Percentiles rank a stretch among this genome's conserved stretches.
Evolutionary conservation across 1,140 invertebrate genomes (phyloP).

Genomic region (Bilobella aurantiaca): DNA sequence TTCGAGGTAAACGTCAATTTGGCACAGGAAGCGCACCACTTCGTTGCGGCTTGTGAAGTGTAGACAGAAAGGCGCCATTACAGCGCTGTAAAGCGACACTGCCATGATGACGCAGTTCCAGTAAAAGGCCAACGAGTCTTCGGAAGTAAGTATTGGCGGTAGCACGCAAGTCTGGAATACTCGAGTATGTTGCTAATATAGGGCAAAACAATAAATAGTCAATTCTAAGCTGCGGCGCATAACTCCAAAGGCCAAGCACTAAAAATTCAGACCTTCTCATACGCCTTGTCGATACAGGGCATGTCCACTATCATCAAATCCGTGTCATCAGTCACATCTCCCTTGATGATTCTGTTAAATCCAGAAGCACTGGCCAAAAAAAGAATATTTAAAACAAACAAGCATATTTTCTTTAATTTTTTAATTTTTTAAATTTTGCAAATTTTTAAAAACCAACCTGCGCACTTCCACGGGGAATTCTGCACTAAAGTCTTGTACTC

Average conservation of each 20-base stretch:
- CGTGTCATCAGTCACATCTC: conserved; percentile 19
- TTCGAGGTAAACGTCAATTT: background rate
- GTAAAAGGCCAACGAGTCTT: conserved; percentile 9
- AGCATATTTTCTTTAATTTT: no score
- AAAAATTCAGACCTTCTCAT: conserved; percentile 12
- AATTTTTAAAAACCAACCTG: background rate
- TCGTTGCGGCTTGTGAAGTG: conserved; percentile 14
- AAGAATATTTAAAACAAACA: conserved; percentile 5
- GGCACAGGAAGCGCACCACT: conserved; percentile 1
- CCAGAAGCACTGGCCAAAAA: conserved; percentile 14
- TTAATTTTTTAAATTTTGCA: background rate
- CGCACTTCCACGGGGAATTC: background rate
- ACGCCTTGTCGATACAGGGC: conserved; percentile 3
- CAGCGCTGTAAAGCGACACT: background rate
- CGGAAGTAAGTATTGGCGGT: conserved; percentile 18
- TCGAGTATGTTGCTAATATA: background rate
- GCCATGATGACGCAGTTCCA: conserved; percentile 22
- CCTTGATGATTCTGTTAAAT: conserved; percentile 7
- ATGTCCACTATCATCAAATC: conserved; percentile 17
- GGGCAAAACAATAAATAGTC: background rate
- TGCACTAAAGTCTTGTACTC: background rate
- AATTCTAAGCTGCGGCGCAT: no score
- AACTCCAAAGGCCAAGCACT: no score
- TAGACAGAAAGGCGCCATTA: conserved; percentile 26
- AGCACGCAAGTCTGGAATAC: conserved; percentile 16